Percentiles rank a stretch among this genome's conserved stretches.
Evolutionary conservation across 2,888 invertebrate genomes (phyloP).

Genomic region (Tanypteryx hageni): DNA sequence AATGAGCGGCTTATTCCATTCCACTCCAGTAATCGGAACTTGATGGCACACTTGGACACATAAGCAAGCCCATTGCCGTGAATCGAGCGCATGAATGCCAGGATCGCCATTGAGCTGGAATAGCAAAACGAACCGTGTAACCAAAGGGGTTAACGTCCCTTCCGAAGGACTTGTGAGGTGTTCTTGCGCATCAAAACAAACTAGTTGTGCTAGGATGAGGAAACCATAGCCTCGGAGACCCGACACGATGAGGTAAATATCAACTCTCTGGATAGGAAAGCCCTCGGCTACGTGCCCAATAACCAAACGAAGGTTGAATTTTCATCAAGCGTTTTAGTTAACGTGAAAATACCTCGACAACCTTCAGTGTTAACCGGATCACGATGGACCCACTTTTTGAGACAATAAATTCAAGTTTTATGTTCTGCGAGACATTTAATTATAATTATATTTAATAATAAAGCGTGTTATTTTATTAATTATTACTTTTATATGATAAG

Average conservation of each 20-base stretch:
- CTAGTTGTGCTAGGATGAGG: conserved; percentile 5
- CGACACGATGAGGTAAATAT: not conserved
- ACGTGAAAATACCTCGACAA: not conserved
- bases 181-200: conserved; percentile 1
- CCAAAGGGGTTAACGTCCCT: conserved; percentile 11
- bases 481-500: too few relatives aligned
- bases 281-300: not conserved
- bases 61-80: not conserved
- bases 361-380: not conserved
- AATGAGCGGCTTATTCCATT: too few relatives aligned
- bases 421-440: too few relatives aligned
- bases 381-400: too few relatives aligned
- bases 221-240: not conserved
- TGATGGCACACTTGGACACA: too few relatives aligned
- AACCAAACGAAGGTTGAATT: not conserved
- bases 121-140: not conserved
- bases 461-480: too few relatives aligned
- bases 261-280: not conserved
- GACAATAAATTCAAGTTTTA: too few relatives aligned
- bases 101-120: not conserved
- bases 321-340: not conserved
- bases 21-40: too few relatives aligned
- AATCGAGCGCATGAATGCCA: not conserved
- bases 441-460: too few relatives aligned
- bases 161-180: not conserved